Percentiles rank a stretch among this genome's conserved stretches.
These are phyloP conservation scores for Plotosus lineatus DNA, from an alignment of 2,113 vertebrate species.

Conservation along the genomic window DNA sequence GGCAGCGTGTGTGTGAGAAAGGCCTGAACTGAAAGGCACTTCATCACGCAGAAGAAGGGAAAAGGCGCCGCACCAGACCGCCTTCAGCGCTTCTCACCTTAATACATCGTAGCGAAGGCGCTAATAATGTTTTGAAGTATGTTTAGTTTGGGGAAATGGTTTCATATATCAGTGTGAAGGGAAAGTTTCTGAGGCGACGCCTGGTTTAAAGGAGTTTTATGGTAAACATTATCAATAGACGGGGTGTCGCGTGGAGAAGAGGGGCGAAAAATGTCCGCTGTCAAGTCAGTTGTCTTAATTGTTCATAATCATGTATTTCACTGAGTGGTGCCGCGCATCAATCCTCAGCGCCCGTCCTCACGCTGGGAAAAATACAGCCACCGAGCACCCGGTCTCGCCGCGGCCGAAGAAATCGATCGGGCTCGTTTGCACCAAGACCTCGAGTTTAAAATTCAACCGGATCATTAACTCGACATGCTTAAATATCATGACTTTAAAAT, in stretches of 20 bases:
- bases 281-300: constrained; percentile 50
- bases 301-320: constrained; percentile 46
- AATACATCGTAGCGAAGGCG: constrained; percentile 73
- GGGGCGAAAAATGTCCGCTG: neutral
- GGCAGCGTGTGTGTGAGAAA: constrained; percentile 64
- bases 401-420: constrained; percentile 37
- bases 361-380: constrained; percentile 30
- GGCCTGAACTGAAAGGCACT: constrained; percentile 71
- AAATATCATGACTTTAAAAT: too few species aligned
- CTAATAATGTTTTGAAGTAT: constrained; percentile 78
- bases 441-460: constrained; percentile 13
- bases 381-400: constrained; percentile 26
- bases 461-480: constrained; percentile 9
- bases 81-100: constrained; percentile 73
- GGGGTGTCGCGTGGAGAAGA: neutral
- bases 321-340: constrained; percentile 42
- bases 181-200: constrained; percentile 60
- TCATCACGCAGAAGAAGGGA: constrained; percentile 70
- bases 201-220: constrained; percentile 54
- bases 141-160: constrained; percentile 79
- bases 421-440: constrained; percentile 29
- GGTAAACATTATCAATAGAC: constrained; percentile 60
- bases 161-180: constrained; percentile 77
- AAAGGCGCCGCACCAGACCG: constrained; percentile 68
- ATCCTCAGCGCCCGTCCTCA: constrained; percentile 22